These are phyloP conservation scores for Drosophila longiperda DNA, from an alignment of 2,888 invertebrate genomes.

Conservation along the genomic window DNA sequence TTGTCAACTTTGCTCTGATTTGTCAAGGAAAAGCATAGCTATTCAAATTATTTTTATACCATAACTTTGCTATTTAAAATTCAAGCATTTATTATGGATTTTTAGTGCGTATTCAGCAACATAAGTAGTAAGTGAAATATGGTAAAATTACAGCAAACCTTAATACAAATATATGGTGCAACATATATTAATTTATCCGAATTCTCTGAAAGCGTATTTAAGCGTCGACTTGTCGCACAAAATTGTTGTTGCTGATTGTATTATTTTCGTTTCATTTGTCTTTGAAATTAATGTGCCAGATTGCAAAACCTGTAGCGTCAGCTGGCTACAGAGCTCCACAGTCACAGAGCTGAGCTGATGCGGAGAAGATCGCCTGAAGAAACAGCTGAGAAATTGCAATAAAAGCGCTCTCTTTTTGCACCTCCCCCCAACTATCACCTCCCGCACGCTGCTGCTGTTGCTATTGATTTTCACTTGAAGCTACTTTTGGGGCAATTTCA, in stretches of 20 bases:
- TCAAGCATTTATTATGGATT: neutral
- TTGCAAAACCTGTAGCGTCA: slow-evolving; percentile 77
- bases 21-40: neutral
- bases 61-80: neutral
- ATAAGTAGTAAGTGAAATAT: neutral
- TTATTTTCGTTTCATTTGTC: slow-evolving; percentile 72
- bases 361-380: slow-evolving; percentile 55
- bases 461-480: slow-evolving; percentile 63
- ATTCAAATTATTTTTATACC: neutral
- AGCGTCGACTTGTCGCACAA: slow-evolving; percentile 10
- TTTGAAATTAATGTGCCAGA: slow-evolving; percentile 79
- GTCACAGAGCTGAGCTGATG: slow-evolving; percentile 51
- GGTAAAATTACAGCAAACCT: neutral
- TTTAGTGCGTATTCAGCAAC: neutral
- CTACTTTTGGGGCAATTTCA: slow-evolving; percentile 47
- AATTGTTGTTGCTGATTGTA: slow-evolving; percentile 53
- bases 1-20: neutral
- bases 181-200: neutral
- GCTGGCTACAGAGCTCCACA: slow-evolving; percentile 48
- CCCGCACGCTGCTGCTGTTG: slow-evolving; percentile 3
- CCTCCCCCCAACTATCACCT: neutral
- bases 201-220: slow-evolving; percentile 35
- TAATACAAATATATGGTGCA: neutral
- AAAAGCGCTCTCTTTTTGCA: slow-evolving; percentile 39
- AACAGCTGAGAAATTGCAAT: slow-evolving; percentile 65